Base-by-base conservation (phyloP, 30 jellyfish, hydroid and myxozoan genomes). In the Cassiopea xamachana region DNA sequence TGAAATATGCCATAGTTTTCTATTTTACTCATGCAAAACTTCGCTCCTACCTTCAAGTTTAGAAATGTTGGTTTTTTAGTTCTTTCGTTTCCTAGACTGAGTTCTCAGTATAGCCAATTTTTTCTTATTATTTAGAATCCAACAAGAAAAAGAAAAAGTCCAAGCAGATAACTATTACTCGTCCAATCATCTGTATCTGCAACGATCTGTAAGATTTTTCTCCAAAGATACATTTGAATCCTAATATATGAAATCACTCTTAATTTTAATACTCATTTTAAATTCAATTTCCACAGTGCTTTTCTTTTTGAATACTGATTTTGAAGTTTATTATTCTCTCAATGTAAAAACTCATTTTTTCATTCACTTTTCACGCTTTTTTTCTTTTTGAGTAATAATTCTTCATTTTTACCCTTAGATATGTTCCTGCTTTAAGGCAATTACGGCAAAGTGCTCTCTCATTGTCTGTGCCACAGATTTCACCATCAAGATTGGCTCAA, bases 141-240 rank as follows among this genome's bases (percentile, higher is more conserved):
- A 83, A 82, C 55, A 82, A 60, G 86, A 92, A 96, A 90, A 92
- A 92, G 69, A 88, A 90, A 71, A 83, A 94, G 64, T 79, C 80
- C 61, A 48, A 68, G 16, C 71, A 84, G 46, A 59, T 96, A 13
- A 85, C 92, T 51, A 39, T 96, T 5, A 92, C 93, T 14, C 97
- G 99, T 0, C 99, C 99, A 50, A 82, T 96, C 44, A 96, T 96
- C 48, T 96, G 99, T 74, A 96, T 96, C 55, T 96, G 99, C 85
- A 96, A 96, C 75, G 97, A 96, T 68, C 97, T 84, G 98, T 96
- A 88, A 96, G 99, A 82, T 43, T 4, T 71, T 71, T 17, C 15
- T 39, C 51, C n/a, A 7, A 27, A 58, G 50, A 50, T 18, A 13
- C 7, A 46, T 47, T 27, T 1, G 16, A 16, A 55, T 81, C n/a